Evolutionary conservation across 2,888 invertebrate genomes (phyloP).

Genomic region (Lochmaea crataegi): DNA sequence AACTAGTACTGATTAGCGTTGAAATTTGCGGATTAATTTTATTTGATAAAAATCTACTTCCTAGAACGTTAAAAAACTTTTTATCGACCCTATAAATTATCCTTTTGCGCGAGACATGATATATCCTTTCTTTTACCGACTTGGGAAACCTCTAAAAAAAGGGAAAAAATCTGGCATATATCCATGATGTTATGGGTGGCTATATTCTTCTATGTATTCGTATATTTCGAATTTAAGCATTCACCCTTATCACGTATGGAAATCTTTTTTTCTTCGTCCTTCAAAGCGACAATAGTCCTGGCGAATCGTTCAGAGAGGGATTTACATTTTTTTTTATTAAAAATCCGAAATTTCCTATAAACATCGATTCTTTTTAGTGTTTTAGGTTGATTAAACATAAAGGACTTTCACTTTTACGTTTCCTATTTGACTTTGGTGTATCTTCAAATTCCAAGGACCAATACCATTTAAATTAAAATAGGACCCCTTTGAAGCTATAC

Average conservation of each 20-base stretch:
- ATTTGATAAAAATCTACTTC: neutral
- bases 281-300: constrained; percentile 51
- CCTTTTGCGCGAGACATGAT: neutral
- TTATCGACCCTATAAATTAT: no score
- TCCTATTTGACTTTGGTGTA: no score
- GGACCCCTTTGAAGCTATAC: no score
- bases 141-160: neutral
- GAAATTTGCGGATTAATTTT: neutral
- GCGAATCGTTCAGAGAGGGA: constrained; percentile 28
- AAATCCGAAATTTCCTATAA: neutral
- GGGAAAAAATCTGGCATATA: constrained; percentile 2
- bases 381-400: no score
- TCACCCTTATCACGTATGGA: constrained; percentile 57
- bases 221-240: constrained; percentile 49
- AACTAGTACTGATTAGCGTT: no score
- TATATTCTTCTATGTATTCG: neutral
- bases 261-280: constrained; percentile 49
- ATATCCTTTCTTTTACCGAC: neutral
- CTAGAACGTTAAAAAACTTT: neutral
- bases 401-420: no score
- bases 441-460: no score
- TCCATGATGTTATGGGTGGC: neutral
- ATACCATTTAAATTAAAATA: no score
- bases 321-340: neutral
- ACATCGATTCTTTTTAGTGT: no score